These are phyloP conservation scores for Xiphophorus couchianus DNA, from an alignment of 2,113 vertebrate genomes.

Conservation along the genomic window DNA sequence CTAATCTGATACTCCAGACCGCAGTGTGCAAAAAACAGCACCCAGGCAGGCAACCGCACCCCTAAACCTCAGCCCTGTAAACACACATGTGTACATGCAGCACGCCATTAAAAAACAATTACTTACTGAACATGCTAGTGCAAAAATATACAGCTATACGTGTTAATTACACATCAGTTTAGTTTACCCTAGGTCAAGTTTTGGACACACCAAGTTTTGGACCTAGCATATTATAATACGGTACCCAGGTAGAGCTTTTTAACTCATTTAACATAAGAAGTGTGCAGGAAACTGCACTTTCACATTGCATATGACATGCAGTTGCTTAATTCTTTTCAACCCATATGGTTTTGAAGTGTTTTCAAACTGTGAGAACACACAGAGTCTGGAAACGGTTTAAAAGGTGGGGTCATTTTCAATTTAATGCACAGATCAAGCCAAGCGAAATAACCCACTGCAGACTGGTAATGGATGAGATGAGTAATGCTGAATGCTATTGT, in stretches of 20 bases:
- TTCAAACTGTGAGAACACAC: conserved; percentile 48
- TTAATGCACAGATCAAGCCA: conserved; percentile 39
- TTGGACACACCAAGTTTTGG: conserved; percentile 20
- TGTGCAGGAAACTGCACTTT: conserved; percentile 52
- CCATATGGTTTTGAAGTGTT: conserved; percentile 48
- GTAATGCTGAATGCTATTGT: conserved; percentile 53
- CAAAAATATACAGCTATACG: conserved; percentile 10
- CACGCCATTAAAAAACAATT: conserved; percentile 19
- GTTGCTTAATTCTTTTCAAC: conserved; percentile 59
- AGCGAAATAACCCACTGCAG: conserved; percentile 67
- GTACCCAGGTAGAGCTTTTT: conserved; percentile 55
- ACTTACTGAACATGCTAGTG: conserved; percentile 9
- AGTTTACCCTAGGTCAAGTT: conserved; percentile 27
- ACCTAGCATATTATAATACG: conserved; percentile 45
- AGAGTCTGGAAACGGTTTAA: conserved; percentile 69
- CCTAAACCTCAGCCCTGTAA: conserved; percentile 9
- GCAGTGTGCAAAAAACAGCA: conserved; percentile 23
- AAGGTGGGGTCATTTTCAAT: conserved; percentile 56
- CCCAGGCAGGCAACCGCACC: conserved; percentile 2
- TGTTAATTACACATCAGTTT: conserved; percentile 31
- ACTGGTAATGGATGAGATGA: conserved; percentile 64
- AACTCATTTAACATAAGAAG: conserved; percentile 61
- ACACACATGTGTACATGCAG: conserved; percentile 7
- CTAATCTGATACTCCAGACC: conserved; percentile 58
- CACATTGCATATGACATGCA: conserved; percentile 53